phyloP scores from a whole-genome alignment of 2,113 vertebrate genomes.

The Eleginops maclovinus region DNA sequence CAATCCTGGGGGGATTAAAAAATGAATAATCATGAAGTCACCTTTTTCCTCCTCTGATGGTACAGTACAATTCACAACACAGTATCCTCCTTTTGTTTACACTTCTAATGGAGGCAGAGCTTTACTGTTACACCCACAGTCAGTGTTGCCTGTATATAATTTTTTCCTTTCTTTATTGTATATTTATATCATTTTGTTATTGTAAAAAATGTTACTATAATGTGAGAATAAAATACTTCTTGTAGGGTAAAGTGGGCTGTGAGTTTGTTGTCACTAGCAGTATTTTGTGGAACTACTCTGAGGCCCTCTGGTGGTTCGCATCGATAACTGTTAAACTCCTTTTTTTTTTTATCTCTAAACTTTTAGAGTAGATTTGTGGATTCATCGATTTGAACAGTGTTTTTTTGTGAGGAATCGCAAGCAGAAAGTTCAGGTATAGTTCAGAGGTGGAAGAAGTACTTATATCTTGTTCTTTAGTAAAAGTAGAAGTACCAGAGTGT shows the following conservation, averaged over 20 bases:
- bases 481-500: too few relatives aligned
- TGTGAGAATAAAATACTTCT: slow-evolving; percentile 74
- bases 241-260: slow-evolving; percentile 33
- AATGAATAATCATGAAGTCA: slow-evolving; percentile 39
- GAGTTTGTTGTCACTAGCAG: slow-evolving; percentile 7
- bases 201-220: slow-evolving; percentile 65
- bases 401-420: neutral
- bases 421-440: too few relatives aligned
- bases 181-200: slow-evolving; percentile 77
- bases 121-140: slow-evolving; percentile 53
- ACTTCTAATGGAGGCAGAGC: slow-evolving; percentile 63
- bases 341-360: neutral
- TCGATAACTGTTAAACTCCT: neutral
- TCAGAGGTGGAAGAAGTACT: too few relatives aligned
- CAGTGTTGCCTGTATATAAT: slow-evolving; percentile 76
- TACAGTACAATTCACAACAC: slow-evolving; percentile 16
- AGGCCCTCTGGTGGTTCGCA: slow-evolving; percentile 50
- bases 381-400: neutral
- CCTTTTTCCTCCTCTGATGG: slow-evolving; percentile 40
- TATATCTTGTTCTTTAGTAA: too few relatives aligned
- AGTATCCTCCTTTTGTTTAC: slow-evolving; percentile 71
- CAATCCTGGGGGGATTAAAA: slow-evolving; percentile 18
- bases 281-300: neutral
- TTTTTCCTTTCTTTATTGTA: slow-evolving; percentile 64
- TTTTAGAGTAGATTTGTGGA: neutral